Base-by-base conservation (phyloP, 2,797 vertebrate species). In the Amblyraja radiata region DNA sequence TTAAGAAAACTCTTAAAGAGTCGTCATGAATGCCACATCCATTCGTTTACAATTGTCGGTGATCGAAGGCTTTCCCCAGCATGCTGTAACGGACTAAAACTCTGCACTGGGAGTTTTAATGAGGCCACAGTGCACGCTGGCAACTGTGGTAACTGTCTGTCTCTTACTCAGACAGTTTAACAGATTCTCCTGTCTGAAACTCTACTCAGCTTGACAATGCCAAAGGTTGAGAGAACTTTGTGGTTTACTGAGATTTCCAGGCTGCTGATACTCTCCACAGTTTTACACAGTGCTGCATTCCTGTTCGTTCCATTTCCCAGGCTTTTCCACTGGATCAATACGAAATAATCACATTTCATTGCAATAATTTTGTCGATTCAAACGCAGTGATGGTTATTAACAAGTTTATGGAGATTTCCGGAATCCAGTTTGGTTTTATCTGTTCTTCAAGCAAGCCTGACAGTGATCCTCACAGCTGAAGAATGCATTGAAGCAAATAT, bases 101-200 rank as follows among this genome's bases (percentile, higher is more conserved):
- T 73, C 71, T 25, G 11, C 28, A n/a, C 65, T 28, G 7, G 68
- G 25, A 68, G 68, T 73, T 28, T 73, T 92, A 92, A 92, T 92
- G 90, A 92, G 71, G 25, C 36, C 16, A 28, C 39, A 92, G 90
- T 92, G 39, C 71, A 92, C 36, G 46, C 90, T 92, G 39, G 39
- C 28, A 92, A 54, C 76, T 92, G 90, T 92, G 90, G 39, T 92
- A 46, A n/a, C 68, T 92, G 71, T 18, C 84, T 54, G 76, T 46
- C 65, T 92, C 36, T 92, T 46, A 28, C 3, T 76, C 25, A 54
- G 90, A 92, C 90, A 92, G 32, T 76, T 92, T 54, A 76, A 76
- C 46, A 92, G 71, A 92, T 92, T 88, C 90, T 92, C 36, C 71
- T 28, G 39, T 92, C 32, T 92, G 39, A 92, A 76, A 92, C 65